Percentiles rank a stretch among this genome's conserved stretches.
Conservation (phyloP, 2,797 vertebrate species). For the Sebastes ruberrimus region DNA sequence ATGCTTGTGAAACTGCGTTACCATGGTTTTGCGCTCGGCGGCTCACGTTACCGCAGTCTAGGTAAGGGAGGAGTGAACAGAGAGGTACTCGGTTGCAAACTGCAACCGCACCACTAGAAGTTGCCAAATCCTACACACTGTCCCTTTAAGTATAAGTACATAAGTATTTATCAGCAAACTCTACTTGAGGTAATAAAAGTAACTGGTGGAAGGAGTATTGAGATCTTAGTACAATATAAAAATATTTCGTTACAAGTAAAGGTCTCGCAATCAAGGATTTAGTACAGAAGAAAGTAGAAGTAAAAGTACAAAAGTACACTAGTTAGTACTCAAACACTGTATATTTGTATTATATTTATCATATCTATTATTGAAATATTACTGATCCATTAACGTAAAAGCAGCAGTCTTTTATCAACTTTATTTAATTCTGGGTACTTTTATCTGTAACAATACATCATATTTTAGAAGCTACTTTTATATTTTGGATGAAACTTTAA, state of each 20-base stretch:
- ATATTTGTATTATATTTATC: background rate
- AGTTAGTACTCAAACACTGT: background rate
- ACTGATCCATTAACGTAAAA: background rate
- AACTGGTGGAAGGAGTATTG: background rate
- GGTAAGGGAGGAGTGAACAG: too few species aligned
- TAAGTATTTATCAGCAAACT: background rate
- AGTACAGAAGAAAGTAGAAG: background rate
- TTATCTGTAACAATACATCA: background rate
- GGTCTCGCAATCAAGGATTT: background rate
- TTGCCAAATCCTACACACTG: too few species aligned
- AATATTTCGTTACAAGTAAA: background rate
- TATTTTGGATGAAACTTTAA: background rate
- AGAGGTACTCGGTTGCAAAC: too few species aligned
- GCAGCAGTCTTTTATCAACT: background rate
- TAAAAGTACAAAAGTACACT: background rate
- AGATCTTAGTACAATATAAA: background rate
- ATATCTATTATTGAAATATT: background rate
- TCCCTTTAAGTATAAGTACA: background rate
- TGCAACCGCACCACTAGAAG: too few species aligned
- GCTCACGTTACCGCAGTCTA: too few species aligned
- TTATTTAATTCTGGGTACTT: background rate
- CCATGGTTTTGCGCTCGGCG: too few species aligned
- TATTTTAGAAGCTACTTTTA: background rate
- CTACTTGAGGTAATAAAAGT: background rate
- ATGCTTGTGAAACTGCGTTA: too few species aligned